Base-by-base conservation (phyloP, 2,888 invertebrate genomes). In the Lycia hirtaria region DNA sequence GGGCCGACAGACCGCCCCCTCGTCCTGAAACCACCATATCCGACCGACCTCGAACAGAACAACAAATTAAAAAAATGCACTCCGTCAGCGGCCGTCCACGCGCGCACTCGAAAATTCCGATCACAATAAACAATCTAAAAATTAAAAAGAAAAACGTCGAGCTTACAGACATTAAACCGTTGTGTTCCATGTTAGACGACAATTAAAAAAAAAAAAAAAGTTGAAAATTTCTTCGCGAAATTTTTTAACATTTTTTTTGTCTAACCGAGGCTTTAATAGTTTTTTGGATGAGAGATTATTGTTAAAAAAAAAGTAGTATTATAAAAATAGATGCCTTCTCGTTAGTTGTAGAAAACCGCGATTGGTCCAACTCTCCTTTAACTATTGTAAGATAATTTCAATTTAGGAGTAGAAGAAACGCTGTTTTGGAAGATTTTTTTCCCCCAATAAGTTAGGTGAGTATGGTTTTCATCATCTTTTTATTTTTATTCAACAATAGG, bases 301-400 rank as follows among this genome's bases (percentile, higher is more conserved):
- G 14, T 26, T 24, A 14, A 60, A 63, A 64, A 65, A 54, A 63
- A 68, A 69, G 69, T 69, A 71, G 62, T 67, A 67, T 67, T 65
- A 69, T 72, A 75, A 74, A 75, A 72, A 82, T 88, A 87, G 85
- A 82, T 89, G 90, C 89, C 90, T 90, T 90, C 83, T 84, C 71
- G 48, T 67, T 64, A 40, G 76, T 78, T 80, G 85, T 76, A 56
- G 81, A 81, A 80, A 83, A 76, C 72, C 73, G 81, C 81, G 65
- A 69, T 82, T 80, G 90, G 90, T 90, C 90, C 90, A 90, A 90
- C n/a, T 72, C 62, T 74, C 63, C 73, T 71, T 68, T 78, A 71
- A 69, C 71, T 67, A 67, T 69, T 60, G 62, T 69, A 65, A 69
- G 67, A 68, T 73, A 74, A 69, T 72, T 74, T 67, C 58, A 63